A percentile compares a stretch with the other conserved stretches of the same genome.
Conservation (phyloP, 1,140 invertebrate species). For the Sycophila sp. region DNA sequence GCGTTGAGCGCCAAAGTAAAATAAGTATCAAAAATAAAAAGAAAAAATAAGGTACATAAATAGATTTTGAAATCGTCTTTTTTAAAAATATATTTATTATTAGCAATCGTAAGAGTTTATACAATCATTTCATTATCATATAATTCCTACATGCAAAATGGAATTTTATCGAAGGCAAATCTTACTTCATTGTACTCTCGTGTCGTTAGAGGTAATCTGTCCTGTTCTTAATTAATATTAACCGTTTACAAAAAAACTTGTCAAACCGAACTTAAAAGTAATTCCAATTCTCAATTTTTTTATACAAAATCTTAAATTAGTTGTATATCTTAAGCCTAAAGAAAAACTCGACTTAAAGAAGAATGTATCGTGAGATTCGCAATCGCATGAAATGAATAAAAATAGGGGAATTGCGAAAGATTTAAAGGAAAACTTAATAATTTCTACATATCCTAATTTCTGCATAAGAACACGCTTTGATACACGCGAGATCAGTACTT, state of each 20-base stretch:
- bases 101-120: constrained; percentile 32
- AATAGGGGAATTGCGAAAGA: neutral
- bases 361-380: neutral
- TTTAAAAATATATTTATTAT: constrained; percentile 41
- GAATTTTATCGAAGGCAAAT: constrained; percentile 17
- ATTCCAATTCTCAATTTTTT: constrained; percentile 3
- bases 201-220: neutral
- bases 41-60: constrained; percentile 24
- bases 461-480: constrained; percentile 11
- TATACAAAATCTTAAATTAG: constrained; percentile 12
- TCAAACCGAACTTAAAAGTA: constrained; percentile 22
- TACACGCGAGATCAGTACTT: constrained; percentile 22
- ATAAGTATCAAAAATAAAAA: constrained; percentile 6
- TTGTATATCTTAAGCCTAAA: neutral
- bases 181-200: neutral
- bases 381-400: neutral
- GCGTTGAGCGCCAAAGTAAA: neutral
- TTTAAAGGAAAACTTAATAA: neutral
- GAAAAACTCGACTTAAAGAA: neutral
- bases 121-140: constrained; percentile 28
- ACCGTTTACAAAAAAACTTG: constrained; percentile 27
- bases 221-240: constrained; percentile 8
- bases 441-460: constrained; percentile 6
- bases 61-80: constrained; percentile 11
- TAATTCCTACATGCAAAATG: constrained; percentile 16